Conservation (phyloP, 1,140 invertebrate species). For the Drosophila busckii region DNA sequence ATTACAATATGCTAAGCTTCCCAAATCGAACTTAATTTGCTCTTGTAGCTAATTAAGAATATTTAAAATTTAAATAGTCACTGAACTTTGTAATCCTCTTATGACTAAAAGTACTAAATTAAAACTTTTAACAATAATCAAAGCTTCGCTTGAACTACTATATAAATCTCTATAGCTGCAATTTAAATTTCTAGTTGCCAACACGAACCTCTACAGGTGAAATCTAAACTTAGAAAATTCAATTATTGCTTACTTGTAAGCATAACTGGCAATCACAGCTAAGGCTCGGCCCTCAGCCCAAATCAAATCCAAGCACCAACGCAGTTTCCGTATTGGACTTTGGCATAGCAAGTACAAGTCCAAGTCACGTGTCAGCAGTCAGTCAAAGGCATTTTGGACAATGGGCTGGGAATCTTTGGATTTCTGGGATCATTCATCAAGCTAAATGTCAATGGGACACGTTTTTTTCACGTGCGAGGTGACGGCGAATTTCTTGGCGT, state of each 20-base stretch:
- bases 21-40: too few species aligned
- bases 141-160: too few species aligned
- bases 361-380: slow-evolving; percentile 69
- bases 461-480: slow-evolving; percentile 72
- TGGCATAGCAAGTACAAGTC: not conserved
- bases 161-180: too few species aligned
- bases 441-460: slow-evolving; percentile 72
- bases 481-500: slow-evolving; percentile 49
- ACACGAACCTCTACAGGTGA: too few species aligned
- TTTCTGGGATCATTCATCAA: slow-evolving; percentile 65
- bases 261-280: slow-evolving; percentile 20
- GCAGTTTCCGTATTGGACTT: not conserved
- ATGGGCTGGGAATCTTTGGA: slow-evolving; percentile 23
- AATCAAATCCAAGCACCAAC: not conserved
- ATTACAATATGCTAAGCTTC: too few species aligned
- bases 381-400: slow-evolving; percentile 46
- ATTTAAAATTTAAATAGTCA: too few species aligned
- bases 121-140: too few species aligned
- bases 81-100: too few species aligned
- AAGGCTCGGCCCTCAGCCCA: slow-evolving; percentile 1
- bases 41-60: too few species aligned
- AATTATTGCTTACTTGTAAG: slow-evolving; percentile 19
- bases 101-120: too few species aligned
- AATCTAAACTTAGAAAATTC: slow-evolving; percentile 24
- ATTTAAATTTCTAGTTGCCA: too few species aligned